phyloP scores from a whole-genome alignment of 2,797 vertebrate species.

The Pteropus rufus region DNA sequence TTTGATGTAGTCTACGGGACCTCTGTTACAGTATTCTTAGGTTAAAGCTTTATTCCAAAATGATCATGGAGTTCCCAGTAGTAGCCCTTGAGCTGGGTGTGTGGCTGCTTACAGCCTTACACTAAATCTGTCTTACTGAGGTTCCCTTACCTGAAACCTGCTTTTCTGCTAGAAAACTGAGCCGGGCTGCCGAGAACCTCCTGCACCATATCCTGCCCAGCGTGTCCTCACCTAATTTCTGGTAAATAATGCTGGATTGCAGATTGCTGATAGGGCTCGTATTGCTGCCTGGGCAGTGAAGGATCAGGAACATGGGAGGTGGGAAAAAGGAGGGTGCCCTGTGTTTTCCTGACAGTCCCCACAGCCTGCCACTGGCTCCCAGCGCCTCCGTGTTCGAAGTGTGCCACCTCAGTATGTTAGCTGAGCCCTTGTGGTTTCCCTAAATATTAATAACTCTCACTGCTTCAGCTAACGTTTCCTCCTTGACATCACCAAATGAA shows the following conservation, averaged over 20 bases:
- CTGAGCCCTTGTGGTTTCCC: constrained; percentile 17
- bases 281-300: background rate
- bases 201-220: background rate
- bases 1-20: background rate
- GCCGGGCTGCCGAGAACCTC: background rate
- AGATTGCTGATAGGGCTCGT: background rate
- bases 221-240: background rate
- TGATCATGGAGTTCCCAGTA: background rate
- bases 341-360: background rate
- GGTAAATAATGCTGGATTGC: background rate
- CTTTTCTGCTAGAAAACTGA: background rate
- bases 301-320: background rate
- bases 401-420: background rate
- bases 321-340: background rate
- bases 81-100: background rate
- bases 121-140: background rate
- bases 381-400: background rate
- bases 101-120: background rate
- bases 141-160: background rate
- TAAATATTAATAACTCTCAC: constrained; percentile 56
- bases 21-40: background rate
- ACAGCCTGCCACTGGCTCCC: background rate
- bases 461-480: constrained; percentile 33
- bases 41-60: background rate
- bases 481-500: constrained; percentile 39